These are phyloP conservation scores for Sitophilus oryzae DNA, from an alignment of 1,140 invertebrate species.

Conservation along the genomic window DNA sequence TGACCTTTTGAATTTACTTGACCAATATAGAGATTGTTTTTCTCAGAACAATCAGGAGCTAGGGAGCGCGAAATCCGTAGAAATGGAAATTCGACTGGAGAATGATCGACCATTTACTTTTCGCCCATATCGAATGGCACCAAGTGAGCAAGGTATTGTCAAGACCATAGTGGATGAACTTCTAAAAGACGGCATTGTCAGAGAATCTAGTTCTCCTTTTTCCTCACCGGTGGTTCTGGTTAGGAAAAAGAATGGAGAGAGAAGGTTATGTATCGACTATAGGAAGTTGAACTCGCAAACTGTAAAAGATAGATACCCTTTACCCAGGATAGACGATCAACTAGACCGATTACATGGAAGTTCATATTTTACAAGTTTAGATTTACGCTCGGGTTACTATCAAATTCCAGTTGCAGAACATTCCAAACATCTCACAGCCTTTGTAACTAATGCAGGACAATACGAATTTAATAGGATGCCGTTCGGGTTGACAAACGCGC, in stretches of 20 bases:
- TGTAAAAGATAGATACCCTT: conserved; percentile 28
- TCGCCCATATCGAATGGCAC: conserved; percentile 31
- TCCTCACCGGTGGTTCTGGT: conserved; percentile 31
- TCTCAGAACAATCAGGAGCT: no score
- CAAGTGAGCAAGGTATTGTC: conserved; percentile 28
- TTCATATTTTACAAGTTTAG: conserved; percentile 32
- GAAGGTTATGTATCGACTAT: conserved; percentile 35
- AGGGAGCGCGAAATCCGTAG: no score
- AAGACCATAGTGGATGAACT: conserved; percentile 34
- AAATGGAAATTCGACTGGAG: no score
- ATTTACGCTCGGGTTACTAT: conserved; percentile 32
- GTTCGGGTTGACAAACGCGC: conserved; percentile 46
- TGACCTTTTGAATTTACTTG: no score
- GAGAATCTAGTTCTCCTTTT: conserved; percentile 39
- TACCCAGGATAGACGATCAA: conserved; percentile 40
- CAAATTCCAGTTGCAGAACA: conserved; percentile 35
- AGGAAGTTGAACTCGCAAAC: conserved; percentile 33
- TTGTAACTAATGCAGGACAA: conserved; percentile 33
- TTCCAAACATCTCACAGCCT: conserved; percentile 32
- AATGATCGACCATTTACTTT: conserved; percentile 31
- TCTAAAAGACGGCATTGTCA: conserved; percentile 31
- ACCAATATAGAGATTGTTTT: no score
- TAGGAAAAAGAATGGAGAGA: conserved; percentile 34
- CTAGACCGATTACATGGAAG: conserved; percentile 28
- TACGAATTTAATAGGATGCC: conserved; percentile 46